Percentiles rank a stretch among this genome's conserved stretches.
phyloP scores from a whole-genome alignment of 92 coral and sea anemone genomes.

The Montipora capitata region DNA sequence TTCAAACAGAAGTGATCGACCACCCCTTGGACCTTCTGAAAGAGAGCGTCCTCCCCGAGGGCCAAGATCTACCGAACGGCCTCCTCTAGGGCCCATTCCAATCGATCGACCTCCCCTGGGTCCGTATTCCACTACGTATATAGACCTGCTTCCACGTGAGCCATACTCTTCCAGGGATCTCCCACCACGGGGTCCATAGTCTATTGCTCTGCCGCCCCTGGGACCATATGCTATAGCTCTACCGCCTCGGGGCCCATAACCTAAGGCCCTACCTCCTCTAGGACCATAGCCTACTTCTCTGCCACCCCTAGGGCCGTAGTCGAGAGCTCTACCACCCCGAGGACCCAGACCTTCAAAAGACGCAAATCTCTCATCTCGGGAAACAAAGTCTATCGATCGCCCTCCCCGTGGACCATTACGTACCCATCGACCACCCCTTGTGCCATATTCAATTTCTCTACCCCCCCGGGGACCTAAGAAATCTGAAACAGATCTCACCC shows the following conservation, averaged over 20 bases:
- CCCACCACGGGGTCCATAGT: slow-evolving; percentile 64
- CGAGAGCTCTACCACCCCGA: slow-evolving; percentile 37
- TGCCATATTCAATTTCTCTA: slow-evolving; percentile 54
- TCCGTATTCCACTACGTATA: slow-evolving; percentile 18
- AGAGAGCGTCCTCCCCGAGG: slow-evolving; percentile 64
- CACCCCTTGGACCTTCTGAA: slow-evolving; percentile 37
- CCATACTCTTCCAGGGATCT: slow-evolving; percentile 34
- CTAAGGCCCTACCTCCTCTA: slow-evolving; percentile 48
- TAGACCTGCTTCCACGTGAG: slow-evolving; percentile 34
- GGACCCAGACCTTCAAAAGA: slow-evolving; percentile 31
- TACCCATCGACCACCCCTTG: slow-evolving; percentile 74
- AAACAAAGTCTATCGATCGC: slow-evolving; percentile 42
- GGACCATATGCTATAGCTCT: slow-evolving; percentile 44
- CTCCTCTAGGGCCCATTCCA: slow-evolving; percentile 65
- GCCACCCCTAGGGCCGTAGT: slow-evolving; percentile 63
- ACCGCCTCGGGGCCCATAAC: slow-evolving; percentile 53
- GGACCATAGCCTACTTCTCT: slow-evolving; percentile 47
- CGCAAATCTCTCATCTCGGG: slow-evolving; percentile 52
- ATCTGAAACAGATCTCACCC: slow-evolving; percentile 62
- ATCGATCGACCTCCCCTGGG: slow-evolving; percentile 54
- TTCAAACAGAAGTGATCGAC: slow-evolving; percentile 8
- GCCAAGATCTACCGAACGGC: slow-evolving; percentile 29
- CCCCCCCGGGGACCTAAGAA: slow-evolving; percentile 76
- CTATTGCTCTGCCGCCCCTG: slow-evolving; percentile 65
- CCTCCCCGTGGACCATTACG: slow-evolving; percentile 71